Evolutionary conservation across 2,113 vertebrate genomes (phyloP).

Genomic region (Amphiprion percula): DNA sequence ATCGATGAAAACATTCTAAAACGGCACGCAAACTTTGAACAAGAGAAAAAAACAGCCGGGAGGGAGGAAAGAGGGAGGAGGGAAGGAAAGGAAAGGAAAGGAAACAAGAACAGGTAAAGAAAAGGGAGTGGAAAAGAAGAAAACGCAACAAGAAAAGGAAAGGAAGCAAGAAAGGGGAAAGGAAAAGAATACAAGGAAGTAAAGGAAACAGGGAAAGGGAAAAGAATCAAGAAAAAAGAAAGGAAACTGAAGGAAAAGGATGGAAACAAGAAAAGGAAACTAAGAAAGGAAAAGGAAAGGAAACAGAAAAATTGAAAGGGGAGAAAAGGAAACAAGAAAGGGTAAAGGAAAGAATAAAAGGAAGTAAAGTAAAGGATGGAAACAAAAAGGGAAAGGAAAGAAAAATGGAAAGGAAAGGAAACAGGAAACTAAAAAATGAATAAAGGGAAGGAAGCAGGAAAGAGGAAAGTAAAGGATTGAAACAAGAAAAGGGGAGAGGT

Average conservation of each 20-base stretch:
- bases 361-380: background rate
- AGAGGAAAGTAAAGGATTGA: background rate
- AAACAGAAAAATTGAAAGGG: too few species aligned
- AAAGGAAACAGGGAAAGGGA: background rate
- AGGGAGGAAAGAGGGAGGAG: background rate
- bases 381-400: background rate
- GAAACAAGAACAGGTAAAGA: background rate
- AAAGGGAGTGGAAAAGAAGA: background rate
- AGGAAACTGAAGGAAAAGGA: too few species aligned
- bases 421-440: background rate
- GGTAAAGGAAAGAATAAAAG: too few species aligned
- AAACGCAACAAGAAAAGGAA: background rate
- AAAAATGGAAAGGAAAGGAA: background rate
- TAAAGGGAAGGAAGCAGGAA: background rate
- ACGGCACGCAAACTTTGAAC: conserved; percentile 87
- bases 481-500: too few species aligned
- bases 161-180: too few species aligned
- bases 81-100: background rate
- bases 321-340: too few species aligned
- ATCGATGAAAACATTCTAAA: conserved; percentile 95
- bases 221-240: background rate
- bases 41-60: conserved; percentile 64
- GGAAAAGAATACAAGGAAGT: background rate
- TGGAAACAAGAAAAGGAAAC: background rate
- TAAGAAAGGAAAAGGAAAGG: background rate